A percentile compares a stretch with the other conserved stretches of the same genome.
phyloP scores from a whole-genome alignment of 2,113 vertebrate genomes.

The Rhinopomastus cyanomelas region DNA sequence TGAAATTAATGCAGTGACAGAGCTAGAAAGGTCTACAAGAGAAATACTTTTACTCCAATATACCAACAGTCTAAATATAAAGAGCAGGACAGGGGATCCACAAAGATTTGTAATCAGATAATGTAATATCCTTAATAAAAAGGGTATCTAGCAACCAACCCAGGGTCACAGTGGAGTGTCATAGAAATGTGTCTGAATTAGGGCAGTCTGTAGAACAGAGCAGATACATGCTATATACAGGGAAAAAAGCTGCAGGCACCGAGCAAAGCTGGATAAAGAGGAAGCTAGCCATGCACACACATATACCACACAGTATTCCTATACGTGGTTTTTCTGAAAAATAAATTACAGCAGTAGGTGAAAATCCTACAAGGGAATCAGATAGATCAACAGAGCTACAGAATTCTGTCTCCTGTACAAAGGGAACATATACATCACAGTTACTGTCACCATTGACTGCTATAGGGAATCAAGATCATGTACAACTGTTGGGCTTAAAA shows the following conservation, averaged over 20 bases:
- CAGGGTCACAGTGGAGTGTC: neutral
- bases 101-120: neutral
- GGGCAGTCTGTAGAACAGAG: neutral
- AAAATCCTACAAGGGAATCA: constrained; percentile 57
- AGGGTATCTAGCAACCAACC: neutral
- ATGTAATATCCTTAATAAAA: neutral
- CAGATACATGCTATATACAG: neutral
- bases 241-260: constrained; percentile 4
- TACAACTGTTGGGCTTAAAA: constrained; percentile 43
- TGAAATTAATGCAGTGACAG: neutral
- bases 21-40: neutral
- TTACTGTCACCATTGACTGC: constrained; percentile 49
- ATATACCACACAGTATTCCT: neutral
- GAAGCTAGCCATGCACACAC: neutral
- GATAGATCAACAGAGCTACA: constrained; percentile 25
- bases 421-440: constrained; percentile 55
- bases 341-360: constrained; percentile 48
- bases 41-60: neutral
- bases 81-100: neutral
- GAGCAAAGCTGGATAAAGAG: neutral
- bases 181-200: neutral
- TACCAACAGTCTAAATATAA: neutral
- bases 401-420: constrained; percentile 42
- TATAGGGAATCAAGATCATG: constrained; percentile 35
- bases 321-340: constrained; percentile 31